Base-by-base conservation (phyloP, 53 echinoderm and acorn worm species). In the Henricia sp. region DNA sequence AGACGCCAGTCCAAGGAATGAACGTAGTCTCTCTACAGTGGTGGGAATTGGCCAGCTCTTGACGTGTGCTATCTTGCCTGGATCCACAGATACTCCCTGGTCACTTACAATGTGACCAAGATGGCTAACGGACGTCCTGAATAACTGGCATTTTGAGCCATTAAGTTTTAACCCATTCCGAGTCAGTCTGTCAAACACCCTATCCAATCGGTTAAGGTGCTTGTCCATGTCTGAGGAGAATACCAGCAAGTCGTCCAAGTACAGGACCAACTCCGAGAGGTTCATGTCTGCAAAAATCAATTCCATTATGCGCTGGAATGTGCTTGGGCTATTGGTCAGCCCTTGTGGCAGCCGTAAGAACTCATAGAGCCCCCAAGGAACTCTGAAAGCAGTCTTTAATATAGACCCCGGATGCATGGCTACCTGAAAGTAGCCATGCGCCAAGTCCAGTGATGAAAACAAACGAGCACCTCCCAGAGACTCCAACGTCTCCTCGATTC, bases 331-430 rank as follows among this genome's bases (percentile, higher is more conserved):
- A n/a, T n/a, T n/a, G n/a, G n/a, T n/a, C n/a, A n/a, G n/a, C n/a
- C n/a, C n/a, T n/a, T n/a, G n/a, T n/a, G n/a, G n/a, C n/a, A n/a
- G n/a, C n/a, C n/a, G n/a, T n/a, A n/a, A n/a, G n/a, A n/a, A 86
- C 38, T 90, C 90, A 54, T 56, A 90, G 17, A 90, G 62, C 11
- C 90, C 90, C 90, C 90, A 90, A 3, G 90, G 85, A 6, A 90
- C 90, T 41, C 90, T 38, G 27, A 90, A 90, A 1, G 90, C 90
- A 3, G 90, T 90, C 72, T 80, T 86, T 14, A 38, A 55, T 19
- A 90, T 86, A 2, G 90, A 85, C 1, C 50, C 38, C 13, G 32
- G 19, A 16, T 53, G 54, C 2, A 75, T 34, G 1, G 32, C 54
- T 2, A 65, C 66, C 20, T 77, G 59, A 21, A 53, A 55, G 29